Evolutionary conservation across 2,888 invertebrate genomes (phyloP).

Genomic region (Oxytorus armatus): DNA sequence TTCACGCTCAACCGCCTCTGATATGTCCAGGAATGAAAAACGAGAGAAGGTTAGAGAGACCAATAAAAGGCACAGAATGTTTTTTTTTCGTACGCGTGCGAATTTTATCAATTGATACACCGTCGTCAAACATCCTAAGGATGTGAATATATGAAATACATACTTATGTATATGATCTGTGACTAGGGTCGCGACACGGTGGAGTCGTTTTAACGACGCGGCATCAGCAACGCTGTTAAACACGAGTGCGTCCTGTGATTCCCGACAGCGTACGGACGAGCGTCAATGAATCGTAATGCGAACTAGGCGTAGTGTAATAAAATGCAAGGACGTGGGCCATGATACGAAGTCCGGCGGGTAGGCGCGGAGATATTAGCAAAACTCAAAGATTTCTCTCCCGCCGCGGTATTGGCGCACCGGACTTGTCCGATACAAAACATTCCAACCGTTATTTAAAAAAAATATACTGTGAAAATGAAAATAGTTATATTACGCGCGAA

Average conservation of each 20-base stretch:
- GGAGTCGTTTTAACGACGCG: slow-evolving; percentile 19
- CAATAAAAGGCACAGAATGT: slow-evolving; percentile 7
- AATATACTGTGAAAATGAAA: no score
- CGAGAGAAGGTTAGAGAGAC: slow-evolving; percentile 11
- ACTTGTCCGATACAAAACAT: no score
- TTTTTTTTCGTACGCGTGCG: slow-evolving; percentile 44
- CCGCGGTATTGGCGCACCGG: no score
- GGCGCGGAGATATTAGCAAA: not conserved
- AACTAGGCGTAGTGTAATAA: slow-evolving; percentile 61
- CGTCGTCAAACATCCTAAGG: not conserved
- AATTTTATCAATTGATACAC: slow-evolving; percentile 3
- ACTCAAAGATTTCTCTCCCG: no score
- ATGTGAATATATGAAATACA: not conserved
- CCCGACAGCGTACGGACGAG: slow-evolving; percentile 72
- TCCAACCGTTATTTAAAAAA: no score
- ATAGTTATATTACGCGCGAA: no score
- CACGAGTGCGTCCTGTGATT: slow-evolving; percentile 76
- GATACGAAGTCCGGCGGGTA: not conserved
- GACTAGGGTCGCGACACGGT: not conserved
- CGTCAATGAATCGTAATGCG: slow-evolving; percentile 75
- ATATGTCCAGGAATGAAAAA: slow-evolving; percentile 43
- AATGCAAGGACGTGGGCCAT: slow-evolving; percentile 67
- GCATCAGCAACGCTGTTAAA: slow-evolving; percentile 69
- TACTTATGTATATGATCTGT: not conserved
- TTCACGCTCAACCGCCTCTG: slow-evolving; percentile 9